Conservation (phyloP, 2,888 invertebrate species). For the Eurytoma adleriae region DNA sequence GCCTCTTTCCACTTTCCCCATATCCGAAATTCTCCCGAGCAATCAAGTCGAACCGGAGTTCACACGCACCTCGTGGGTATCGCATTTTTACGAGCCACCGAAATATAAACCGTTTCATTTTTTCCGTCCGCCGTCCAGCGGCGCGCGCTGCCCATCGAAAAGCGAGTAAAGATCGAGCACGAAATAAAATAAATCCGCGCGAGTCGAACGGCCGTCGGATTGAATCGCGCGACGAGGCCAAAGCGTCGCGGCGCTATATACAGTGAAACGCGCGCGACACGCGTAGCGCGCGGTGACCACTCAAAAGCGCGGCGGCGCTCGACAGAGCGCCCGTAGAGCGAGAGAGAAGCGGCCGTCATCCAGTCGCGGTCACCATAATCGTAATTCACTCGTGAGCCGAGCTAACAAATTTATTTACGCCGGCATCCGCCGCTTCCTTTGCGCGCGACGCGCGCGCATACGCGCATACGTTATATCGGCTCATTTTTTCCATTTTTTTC, state of each 20-base stretch:
- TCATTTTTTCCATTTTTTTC: conserved; percentile 3
- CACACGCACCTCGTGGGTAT: no score
- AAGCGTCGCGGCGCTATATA: conserved; percentile 19
- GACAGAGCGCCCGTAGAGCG: not conserved
- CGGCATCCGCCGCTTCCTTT: conserved; percentile 47
- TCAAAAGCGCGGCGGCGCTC: not conserved
- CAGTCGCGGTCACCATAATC: conserved; percentile 41
- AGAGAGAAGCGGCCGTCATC: conserved; percentile 32
- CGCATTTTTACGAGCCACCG: no score
- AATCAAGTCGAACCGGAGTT: no score
- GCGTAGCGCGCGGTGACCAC: not conserved
- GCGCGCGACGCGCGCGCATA: not conserved
- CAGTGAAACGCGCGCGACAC: conserved; percentile 25
- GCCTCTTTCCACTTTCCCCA: no score
- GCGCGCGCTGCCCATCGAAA: not conserved
- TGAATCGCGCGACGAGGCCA: conserved; percentile 32
- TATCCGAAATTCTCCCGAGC: no score
- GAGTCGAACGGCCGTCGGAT: conserved; percentile 13
- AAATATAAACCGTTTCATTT: conserved; percentile 2
- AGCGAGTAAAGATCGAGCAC: not conserved
- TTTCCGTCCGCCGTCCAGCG: not conserved
- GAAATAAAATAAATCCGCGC: not conserved
- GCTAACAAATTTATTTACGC: conserved; percentile 52
- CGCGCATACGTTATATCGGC: not conserved
- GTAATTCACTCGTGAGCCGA: conserved; percentile 46